Conservation (phyloP, 2,888 invertebrate genomes). For the Petrolisthes manimaculis region DNA sequence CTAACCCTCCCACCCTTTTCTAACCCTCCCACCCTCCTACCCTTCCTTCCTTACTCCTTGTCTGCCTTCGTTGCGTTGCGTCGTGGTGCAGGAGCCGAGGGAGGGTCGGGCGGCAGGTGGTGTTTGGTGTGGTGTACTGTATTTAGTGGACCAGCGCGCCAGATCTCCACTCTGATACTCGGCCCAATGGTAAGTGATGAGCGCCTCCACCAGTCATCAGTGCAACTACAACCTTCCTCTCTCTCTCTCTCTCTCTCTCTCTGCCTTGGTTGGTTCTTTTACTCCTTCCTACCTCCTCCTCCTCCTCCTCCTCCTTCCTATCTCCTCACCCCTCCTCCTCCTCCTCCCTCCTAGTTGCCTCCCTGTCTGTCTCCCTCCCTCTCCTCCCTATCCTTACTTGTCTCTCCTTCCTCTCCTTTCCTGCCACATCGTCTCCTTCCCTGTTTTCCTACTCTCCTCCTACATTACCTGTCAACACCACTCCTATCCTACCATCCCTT, state of each 20-base stretch:
- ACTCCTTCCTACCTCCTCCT: no score
- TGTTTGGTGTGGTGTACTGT: constrained; percentile 35
- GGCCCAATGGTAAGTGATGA: constrained; percentile 52
- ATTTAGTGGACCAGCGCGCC: constrained; percentile 32
- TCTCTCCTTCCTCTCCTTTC: not conserved
- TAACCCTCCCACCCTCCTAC: no score
- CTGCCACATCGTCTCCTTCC: not conserved
- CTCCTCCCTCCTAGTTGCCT: not conserved
- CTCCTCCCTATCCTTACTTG: not conserved
- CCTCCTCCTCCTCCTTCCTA: not conserved
- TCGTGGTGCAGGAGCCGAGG: constrained; percentile 5
- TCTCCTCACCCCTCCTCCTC: not conserved
- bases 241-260: constrained; percentile 19
- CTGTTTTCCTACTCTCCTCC: not conserved
- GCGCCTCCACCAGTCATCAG: constrained; percentile 36
- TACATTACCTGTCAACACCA: not conserved
- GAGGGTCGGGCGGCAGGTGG: constrained; percentile 11
- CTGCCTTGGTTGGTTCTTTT: no score
- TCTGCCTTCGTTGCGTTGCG: no score
- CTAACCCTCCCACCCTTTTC: no score
- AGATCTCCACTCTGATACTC: constrained; percentile 41
- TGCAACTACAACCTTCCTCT: constrained; percentile 14
- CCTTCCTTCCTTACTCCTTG: no score
- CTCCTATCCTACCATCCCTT: not conserved
- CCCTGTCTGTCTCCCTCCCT: not conserved